Evolutionary conservation across 2,888 invertebrate genomes (phyloP).

Genomic region (Epirrita christyi): DNA sequence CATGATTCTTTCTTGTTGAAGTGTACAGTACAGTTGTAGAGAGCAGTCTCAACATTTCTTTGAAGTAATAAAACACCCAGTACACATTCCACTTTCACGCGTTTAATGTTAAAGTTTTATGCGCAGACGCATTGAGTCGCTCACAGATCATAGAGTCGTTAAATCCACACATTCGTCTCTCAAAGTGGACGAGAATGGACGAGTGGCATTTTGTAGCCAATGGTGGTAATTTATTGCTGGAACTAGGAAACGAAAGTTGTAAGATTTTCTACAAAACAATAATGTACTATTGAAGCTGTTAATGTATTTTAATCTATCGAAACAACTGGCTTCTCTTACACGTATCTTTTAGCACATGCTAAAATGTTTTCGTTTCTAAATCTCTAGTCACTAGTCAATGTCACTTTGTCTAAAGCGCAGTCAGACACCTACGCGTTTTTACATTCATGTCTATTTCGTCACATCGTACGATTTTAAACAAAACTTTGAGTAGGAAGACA

Average conservation of each 20-base stretch:
- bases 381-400: conserved; percentile 20
- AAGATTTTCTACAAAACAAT: not conserved
- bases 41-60: conserved; percentile 44
- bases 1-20: too few species aligned
- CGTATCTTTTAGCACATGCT: conserved; percentile 2
- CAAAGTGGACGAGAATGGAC: conserved; percentile 30
- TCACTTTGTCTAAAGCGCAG: conserved; percentile 34
- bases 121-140: conserved; percentile 51
- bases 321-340: not conserved
- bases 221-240: conserved; percentile 12
- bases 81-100: conserved; percentile 54
- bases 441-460: conserved; percentile 34
- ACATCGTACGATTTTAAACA: conserved; percentile 24
- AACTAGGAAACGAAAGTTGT: conserved; percentile 3
- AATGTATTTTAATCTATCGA: too few species aligned
- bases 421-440: conserved; percentile 27
- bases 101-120: conserved; percentile 60
- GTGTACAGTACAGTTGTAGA: not conserved
- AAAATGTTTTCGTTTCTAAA: conserved; percentile 15
- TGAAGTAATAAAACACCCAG: conserved; percentile 62
- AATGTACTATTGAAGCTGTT: not conserved
- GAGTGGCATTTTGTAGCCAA: conserved; percentile 11
- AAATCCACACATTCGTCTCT: conserved; percentile 43
- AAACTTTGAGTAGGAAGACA: conserved; percentile 28
- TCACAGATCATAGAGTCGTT: conserved; percentile 46